Percentiles rank a stretch among this genome's conserved stretches.
These are phyloP conservation scores for Rhinogobio ventralis DNA, from an alignment of 2,797 vertebrate genomes.

Conservation along the genomic window DNA sequence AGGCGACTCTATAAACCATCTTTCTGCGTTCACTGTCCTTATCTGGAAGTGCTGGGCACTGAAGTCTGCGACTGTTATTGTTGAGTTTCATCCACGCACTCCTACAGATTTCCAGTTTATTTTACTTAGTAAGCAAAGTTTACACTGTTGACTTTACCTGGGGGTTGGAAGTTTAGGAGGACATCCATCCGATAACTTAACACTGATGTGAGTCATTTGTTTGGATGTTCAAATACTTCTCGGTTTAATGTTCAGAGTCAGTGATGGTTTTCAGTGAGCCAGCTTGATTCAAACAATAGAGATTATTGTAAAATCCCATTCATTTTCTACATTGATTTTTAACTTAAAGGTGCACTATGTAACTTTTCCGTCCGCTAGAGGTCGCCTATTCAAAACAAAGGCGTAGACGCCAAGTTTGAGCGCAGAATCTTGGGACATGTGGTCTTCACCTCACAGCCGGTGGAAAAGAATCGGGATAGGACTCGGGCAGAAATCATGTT, in stretches of 20 bases:
- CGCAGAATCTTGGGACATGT: too few relatives aligned
- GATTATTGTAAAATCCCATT: not conserved
- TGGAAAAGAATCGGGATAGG: too few relatives aligned
- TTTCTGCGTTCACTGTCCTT: conserved; percentile 15
- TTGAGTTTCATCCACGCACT: not conserved
- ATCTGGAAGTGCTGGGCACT: conserved; percentile 11
- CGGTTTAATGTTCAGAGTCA: not conserved
- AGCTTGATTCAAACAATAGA: not conserved
- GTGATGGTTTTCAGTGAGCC: not conserved
- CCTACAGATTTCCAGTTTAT: not conserved
- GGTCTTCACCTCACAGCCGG: too few relatives aligned
- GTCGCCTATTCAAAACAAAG: too few relatives aligned
- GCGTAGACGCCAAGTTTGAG: too few relatives aligned
- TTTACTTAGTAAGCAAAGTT: conserved; percentile 6
- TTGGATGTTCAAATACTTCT: conserved; percentile 13
- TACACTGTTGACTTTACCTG: conserved; percentile 34
- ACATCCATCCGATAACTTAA: not conserved
- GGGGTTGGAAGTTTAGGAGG: not conserved
- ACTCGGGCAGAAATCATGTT: too few relatives aligned
- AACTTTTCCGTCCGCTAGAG: too few relatives aligned
- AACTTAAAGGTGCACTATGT: too few relatives aligned
- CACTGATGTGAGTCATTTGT: not conserved
- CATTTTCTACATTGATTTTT: not conserved
- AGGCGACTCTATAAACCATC: conserved; percentile 13
- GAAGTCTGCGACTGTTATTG: conserved; percentile 14